Evolutionary conservation across 2,888 invertebrate species (phyloP).

Genomic region (Volucella zonaria): DNA sequence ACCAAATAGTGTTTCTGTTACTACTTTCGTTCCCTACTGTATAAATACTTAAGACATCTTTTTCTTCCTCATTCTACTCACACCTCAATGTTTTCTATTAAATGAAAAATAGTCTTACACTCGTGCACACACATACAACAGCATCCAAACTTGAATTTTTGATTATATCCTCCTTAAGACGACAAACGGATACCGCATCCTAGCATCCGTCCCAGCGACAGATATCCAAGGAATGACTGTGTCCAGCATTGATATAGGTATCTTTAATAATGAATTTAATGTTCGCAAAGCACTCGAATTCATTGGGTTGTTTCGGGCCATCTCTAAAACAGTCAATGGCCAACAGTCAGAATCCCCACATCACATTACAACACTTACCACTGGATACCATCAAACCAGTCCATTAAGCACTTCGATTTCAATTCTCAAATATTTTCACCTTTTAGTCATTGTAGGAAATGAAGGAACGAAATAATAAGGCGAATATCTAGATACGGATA

Average conservation of each 20-base stretch:
- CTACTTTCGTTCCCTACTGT: constrained; percentile 24
- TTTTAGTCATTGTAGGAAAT: constrained; percentile 57
- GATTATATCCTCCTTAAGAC: constrained; percentile 79
- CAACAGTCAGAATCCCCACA: background rate
- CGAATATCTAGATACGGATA: constrained; percentile 38
- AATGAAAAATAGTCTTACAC: constrained; percentile 52
- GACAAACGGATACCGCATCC: constrained; percentile 61
- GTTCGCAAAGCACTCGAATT: constrained; percentile 22
- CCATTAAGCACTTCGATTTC: constrained; percentile 69
- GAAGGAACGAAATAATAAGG: constrained; percentile 31
- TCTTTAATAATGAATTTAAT: constrained; percentile 68
- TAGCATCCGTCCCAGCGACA: constrained; percentile 43
- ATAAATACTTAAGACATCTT: constrained; percentile 7
- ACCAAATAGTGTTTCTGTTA: background rate
- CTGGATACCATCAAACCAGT: constrained; percentile 48
- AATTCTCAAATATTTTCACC: constrained; percentile 70
- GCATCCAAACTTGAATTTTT: constrained; percentile 79
- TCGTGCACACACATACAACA: constrained; percentile 51
- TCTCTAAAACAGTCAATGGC: constrained; percentile 1
- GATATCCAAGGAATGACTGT: constrained; percentile 47
- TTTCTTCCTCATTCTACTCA: background rate
- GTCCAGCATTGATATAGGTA: constrained; percentile 58
- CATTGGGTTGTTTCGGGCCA: constrained; percentile 29
- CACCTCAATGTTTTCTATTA: background rate
- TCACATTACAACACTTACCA: background rate